Evolutionary conservation across 2,113 vertebrate species (phyloP).

Genomic region (Nycticebus coucang): DNA sequence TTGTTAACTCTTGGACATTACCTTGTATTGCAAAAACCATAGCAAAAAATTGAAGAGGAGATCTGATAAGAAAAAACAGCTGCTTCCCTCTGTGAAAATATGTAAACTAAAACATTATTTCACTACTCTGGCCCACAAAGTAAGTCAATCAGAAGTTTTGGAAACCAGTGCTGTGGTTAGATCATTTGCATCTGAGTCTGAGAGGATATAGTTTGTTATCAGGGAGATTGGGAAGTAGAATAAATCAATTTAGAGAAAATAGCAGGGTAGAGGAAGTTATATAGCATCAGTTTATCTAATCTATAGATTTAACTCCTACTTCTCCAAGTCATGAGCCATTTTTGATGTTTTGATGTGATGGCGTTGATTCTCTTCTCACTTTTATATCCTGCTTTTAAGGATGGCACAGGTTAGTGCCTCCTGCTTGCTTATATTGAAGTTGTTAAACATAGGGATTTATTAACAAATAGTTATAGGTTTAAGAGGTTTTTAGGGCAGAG

Average conservation of each 20-base stretch:
- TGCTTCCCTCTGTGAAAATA: background rate
- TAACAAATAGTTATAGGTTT: background rate
- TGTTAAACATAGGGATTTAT: background rate
- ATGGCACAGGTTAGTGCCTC: background rate
- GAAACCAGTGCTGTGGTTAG: background rate
- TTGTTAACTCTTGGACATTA: background rate
- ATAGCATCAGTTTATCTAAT: background rate
- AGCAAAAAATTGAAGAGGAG: background rate
- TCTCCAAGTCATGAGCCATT: background rate
- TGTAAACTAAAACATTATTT: background rate
- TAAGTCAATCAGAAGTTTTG: background rate
- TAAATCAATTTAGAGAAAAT: background rate
- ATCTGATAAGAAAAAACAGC: background rate
- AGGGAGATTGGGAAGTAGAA: background rate
- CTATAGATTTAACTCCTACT: background rate
- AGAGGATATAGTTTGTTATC: background rate
- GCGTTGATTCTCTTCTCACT: background rate
- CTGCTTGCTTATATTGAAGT: background rate
- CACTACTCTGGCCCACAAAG: background rate
- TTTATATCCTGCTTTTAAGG: background rate
- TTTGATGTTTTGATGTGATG: background rate
- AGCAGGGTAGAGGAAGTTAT: background rate
- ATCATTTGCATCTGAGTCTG: background rate
- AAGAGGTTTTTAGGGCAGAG: background rate
- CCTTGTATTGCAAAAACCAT: background rate